Base-by-base conservation (phyloP, 2,797 vertebrate species). In the Dendrocincla fuliginosa region DNA sequence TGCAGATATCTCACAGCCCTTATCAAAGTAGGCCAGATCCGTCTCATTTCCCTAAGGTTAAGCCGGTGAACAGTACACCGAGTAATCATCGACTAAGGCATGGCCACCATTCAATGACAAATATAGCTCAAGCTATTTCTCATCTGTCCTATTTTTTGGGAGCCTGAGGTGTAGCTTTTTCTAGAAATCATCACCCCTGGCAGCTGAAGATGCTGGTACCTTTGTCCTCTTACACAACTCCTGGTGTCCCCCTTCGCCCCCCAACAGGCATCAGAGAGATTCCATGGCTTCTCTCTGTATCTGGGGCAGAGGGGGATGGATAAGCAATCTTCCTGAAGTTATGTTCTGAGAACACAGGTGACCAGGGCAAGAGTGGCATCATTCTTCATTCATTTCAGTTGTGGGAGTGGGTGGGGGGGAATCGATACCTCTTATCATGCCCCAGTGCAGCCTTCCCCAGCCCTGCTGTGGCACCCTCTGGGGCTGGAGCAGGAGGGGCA, bases 1-100 rank as follows among this genome's bases (percentile, higher is more conserved):
- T 96, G 92, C 4, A 97, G 87, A 18, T 95, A 94, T 89, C 93
- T 92, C 95, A 87, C 19, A 93, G 76, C 83, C 82, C 95, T 95
- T 95, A 97, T 91, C 95, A 84, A 93, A 95, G 93, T 92, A 95
- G 93, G 95, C 95, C 96, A 97, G 94, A 97, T 92, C 85, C 85
- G 86, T 90, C 94, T 95, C 96, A 93, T 95, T 95, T 90, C 94
- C 95, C 90, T 93, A 86, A 95, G 89, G 94, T 97, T 95, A 91
- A 81, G 87, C 75, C 52, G 69, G 87, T 63, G 94, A 97, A 37
- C 89, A 65, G 85, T 42, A 81, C 37, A 84, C 44, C 30, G 85
- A 94, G 90, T 52, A 94, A 89, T 94, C 92, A 91, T 88, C 93
- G 49, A 85, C 93, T 95, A 87, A 87, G 65, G 63, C 82, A 93